These are phyloP conservation scores for Platyura marginata DNA, from an alignment of 1,140 invertebrate species.

Conservation along the genomic window DNA sequence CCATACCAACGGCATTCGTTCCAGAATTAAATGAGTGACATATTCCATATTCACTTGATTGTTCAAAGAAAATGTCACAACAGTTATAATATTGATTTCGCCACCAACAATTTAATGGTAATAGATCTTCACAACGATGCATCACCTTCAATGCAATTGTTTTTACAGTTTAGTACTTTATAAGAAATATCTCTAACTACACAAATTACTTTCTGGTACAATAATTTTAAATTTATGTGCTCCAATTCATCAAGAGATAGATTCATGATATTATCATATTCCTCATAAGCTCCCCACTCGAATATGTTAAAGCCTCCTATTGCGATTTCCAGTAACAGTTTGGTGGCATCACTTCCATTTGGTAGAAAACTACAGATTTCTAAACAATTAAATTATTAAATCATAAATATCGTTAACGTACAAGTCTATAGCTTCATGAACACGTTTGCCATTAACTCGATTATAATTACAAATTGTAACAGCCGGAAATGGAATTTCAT, in stretches of 20 bases:
- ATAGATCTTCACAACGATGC: slow-evolving; percentile 18
- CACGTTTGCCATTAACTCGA: slow-evolving; percentile 17
- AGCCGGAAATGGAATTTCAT: slow-evolving; percentile 17
- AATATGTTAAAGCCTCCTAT: slow-evolving; percentile 10
- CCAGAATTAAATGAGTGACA: slow-evolving; percentile 34
- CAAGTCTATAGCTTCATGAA: slow-evolving; percentile 9
- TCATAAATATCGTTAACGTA: no score
- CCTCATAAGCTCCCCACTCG: slow-evolving; percentile 14
- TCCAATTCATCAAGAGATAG: slow-evolving; percentile 9
- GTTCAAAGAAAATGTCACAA: slow-evolving; percentile 17
- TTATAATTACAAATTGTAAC: slow-evolving; percentile 22
- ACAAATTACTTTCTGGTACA: no score
- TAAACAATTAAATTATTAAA: no score
- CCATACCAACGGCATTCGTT: slow-evolving; percentile 14
- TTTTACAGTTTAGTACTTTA: no score
- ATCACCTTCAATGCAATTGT: no score
- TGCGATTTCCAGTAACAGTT: slow-evolving; percentile 5
- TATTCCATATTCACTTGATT: slow-evolving; percentile 29
- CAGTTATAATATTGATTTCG: slow-evolving; percentile 12
- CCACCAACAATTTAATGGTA: slow-evolving; percentile 13
- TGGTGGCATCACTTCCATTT: no score
- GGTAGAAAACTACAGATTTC: no score
- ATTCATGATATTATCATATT: slow-evolving; percentile 10
- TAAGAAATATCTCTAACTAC: no score
- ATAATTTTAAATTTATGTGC: no score